Base-by-base conservation (phyloP, 2,888 invertebrate species). In the Mechanitis messenoides region DNA sequence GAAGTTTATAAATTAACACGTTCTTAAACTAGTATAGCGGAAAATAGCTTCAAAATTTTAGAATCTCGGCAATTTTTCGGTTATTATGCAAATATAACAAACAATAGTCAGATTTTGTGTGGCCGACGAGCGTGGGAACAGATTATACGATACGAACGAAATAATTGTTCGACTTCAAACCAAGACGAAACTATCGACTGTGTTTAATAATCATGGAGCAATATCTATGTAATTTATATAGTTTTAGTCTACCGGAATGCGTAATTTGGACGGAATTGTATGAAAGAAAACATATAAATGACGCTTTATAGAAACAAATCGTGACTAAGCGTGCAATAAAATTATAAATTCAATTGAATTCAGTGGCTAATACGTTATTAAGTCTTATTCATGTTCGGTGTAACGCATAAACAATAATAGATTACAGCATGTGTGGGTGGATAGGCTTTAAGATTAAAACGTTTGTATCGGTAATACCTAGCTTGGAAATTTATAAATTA, bases 261-360 rank as follows among this genome's bases (percentile, higher is more conserved):
- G 66, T 67, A 68, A 69, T 71, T 68, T 64, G 61, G 68, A 63
- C 66, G 63, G 58, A 63, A 59, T 62, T 56, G 61, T 59, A 68
- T 58, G 62, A 64, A 68, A 67, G 63, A 66, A 63, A 65, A 65
- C 63, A 64, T 61, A 63, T 63, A 73, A 76, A 71, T 68, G 70
- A 70, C 71, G 60, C 66, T 75, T 75, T 80, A 81, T 77, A 74
- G 80, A 78, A 80, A 78, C 78, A 78, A 75, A 73, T 84, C 85
- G 85, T 86, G 84, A 86, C 83, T 75, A 68, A 69, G 65, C 72
- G 69, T 69, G 78, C 78, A 79, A 84, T 85, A 82, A 85, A 84
- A 80, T 73, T 72, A 72, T 77, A 79, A 79, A 79, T 78, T 72
- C 72, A 72, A 74, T 73, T 74, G 74, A 81, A 80, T 78, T 71